phyloP scores from a whole-genome alignment of 2,888 invertebrate species.

The Erebia aethiops region DNA sequence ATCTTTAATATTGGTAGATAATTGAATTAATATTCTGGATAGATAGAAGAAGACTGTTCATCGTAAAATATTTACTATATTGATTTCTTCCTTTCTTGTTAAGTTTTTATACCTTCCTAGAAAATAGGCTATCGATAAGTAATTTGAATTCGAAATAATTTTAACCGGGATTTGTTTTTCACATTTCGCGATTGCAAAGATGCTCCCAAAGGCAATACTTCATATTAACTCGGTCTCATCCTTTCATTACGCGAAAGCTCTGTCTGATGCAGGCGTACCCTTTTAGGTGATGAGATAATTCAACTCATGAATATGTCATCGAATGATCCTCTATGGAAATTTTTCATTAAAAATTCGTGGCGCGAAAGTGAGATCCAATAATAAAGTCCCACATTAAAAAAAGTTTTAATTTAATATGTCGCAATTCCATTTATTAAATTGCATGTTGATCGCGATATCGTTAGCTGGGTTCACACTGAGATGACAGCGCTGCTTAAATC shows the following conservation, averaged over 20 bases:
- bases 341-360: conserved; percentile 17
- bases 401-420: background rate
- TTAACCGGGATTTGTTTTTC: background rate
- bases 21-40: too few species aligned
- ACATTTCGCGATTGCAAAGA: conserved; percentile 14
- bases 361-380: background rate
- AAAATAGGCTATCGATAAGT: background rate
- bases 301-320: conserved; percentile 28
- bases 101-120: too few species aligned
- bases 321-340: conserved; percentile 20
- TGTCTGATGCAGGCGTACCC: conserved; percentile 36
- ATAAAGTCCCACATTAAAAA: background rate
- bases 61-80: too few species aligned
- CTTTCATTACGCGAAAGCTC: conserved; percentile 31
- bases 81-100: too few species aligned
- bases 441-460: background rate
- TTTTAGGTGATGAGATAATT: conserved; percentile 41
- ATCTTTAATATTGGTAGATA: too few species aligned
- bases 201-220: conserved; percentile 19
- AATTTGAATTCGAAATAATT: background rate
- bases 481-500: background rate
- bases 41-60: too few species aligned
- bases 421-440: background rate
- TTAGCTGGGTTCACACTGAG: background rate
- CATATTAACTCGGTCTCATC: conserved; percentile 17